phyloP scores from a whole-genome alignment of 2,888 invertebrate genomes.

The Orchesellides sinensis region DNA sequence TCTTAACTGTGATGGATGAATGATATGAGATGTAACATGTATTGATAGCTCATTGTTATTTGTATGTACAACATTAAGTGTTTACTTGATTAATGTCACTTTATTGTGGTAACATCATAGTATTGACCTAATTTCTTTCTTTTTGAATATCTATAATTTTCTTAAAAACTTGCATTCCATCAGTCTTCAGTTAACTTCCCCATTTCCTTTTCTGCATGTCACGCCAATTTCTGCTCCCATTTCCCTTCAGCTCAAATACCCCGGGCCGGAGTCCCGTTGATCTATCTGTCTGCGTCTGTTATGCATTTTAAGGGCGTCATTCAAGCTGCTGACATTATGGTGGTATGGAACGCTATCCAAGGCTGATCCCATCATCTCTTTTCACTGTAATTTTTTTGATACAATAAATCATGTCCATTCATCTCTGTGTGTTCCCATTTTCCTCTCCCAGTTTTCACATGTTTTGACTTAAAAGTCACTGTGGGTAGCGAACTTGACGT shows the following conservation, averaged over 20 bases:
- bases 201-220: background rate
- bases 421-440: background rate
- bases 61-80: too few species aligned
- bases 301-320: background rate
- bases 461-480: conserved; percentile 6
- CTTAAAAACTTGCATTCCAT: background rate
- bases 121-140: background rate
- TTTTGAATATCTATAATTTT: background rate
- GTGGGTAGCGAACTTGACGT: background rate
- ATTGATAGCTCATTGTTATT: too few species aligned
- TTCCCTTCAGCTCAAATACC: background rate
- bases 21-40: too few species aligned
- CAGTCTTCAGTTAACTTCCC: background rate
- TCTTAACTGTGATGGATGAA: too few species aligned
- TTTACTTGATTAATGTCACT: background rate
- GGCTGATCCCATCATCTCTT: background rate
- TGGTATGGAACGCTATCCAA: too few species aligned
- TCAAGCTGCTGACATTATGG: too few species aligned
- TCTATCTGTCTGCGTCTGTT: background rate
- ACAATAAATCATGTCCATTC: background rate
- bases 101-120: background rate
- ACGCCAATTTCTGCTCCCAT: background rate
- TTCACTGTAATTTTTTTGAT: background rate
- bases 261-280: conserved; percentile 7
- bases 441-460: background rate